Conservation (phyloP, 2,797 vertebrate genomes). For the Apogon talboti region DNA sequence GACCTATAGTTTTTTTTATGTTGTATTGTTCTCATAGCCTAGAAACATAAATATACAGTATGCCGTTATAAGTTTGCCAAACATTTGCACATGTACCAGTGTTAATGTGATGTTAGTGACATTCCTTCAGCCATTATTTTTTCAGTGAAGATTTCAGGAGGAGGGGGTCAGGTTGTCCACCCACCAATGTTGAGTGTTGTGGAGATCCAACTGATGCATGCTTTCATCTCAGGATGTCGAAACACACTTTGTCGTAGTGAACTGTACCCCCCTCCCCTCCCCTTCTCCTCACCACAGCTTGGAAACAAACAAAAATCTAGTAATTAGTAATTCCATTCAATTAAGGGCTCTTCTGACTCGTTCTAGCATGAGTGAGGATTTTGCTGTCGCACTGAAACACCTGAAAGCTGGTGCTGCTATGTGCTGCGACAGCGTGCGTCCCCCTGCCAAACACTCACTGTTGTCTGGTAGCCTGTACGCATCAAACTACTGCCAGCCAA, state of each 20-base stretch:
- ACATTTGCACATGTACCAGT: conserved; percentile 55
- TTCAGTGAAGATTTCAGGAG: neutral
- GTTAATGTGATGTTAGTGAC: conserved; percentile 53
- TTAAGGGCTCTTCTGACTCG: conserved; percentile 77
- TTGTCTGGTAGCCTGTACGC: conserved; percentile 34
- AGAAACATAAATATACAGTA: conserved; percentile 24
- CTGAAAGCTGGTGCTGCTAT: conserved; percentile 38
- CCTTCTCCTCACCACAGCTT: conserved; percentile 26
- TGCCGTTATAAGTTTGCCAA: conserved; percentile 58
- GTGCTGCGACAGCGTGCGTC: conserved; percentile 16
- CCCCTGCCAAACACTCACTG: conserved; percentile 38
- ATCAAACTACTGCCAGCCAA: conserved; percentile 46
- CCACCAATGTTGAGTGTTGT: conserved; percentile 51
- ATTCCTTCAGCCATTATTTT: conserved; percentile 38
- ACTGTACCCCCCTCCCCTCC: conserved; percentile 21
- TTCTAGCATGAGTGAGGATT: conserved; percentile 63
- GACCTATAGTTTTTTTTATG: conserved; percentile 10
- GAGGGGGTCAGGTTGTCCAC: conserved; percentile 8
- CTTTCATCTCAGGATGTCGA: conserved; percentile 72
- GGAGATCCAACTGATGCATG: conserved; percentile 69
- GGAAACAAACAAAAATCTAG: conserved; percentile 29
- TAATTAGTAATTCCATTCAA: conserved; percentile 46
- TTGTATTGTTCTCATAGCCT: conserved; percentile 25
- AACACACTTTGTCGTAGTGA: conserved; percentile 50
- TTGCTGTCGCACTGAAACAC: conserved; percentile 38